Percentiles rank a stretch among this genome's conserved stretches.
Conservation (phyloP, 2,888 invertebrate species). For the Campaea margaritaria region DNA sequence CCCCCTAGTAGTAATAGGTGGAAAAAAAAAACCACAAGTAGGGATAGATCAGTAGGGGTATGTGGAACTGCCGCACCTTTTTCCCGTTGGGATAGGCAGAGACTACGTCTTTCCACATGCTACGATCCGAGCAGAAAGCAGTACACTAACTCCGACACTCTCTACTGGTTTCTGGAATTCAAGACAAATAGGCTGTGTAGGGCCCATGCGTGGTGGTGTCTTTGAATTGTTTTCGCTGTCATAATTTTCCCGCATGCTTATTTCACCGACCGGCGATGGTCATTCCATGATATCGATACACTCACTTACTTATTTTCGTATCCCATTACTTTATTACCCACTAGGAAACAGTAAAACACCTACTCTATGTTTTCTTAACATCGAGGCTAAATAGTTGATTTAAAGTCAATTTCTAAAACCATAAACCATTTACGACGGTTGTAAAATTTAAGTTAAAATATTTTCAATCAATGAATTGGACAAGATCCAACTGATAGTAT, state of each 20-base stretch:
- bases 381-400: slow-evolving; percentile 43
- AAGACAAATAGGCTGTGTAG: too few relatives aligned
- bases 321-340: slow-evolving; percentile 32
- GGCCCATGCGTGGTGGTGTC: too few relatives aligned
- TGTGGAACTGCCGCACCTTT: too few relatives aligned
- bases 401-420: slow-evolving; percentile 52
- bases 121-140: too few relatives aligned
- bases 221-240: too few relatives aligned
- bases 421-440: slow-evolving; percentile 58
- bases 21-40: too few relatives aligned
- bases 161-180: too few relatives aligned
- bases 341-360: slow-evolving; percentile 42
- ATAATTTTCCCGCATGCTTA: not conserved
- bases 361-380: slow-evolving; percentile 40
- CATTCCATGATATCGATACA: slow-evolving; percentile 15
- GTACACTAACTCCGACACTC: too few relatives aligned
- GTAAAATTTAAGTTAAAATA: slow-evolving; percentile 54
- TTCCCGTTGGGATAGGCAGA: too few relatives aligned
- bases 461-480: slow-evolving; percentile 57
- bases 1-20: too few relatives aligned
- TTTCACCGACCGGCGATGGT: slow-evolving; percentile 8
- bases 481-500: slow-evolving; percentile 58
- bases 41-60: too few relatives aligned
- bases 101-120: too few relatives aligned
- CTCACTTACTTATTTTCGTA: slow-evolving; percentile 33